phyloP scores from a whole-genome alignment of 2,797 vertebrate species.

The Monodelphis domestica region DNA sequence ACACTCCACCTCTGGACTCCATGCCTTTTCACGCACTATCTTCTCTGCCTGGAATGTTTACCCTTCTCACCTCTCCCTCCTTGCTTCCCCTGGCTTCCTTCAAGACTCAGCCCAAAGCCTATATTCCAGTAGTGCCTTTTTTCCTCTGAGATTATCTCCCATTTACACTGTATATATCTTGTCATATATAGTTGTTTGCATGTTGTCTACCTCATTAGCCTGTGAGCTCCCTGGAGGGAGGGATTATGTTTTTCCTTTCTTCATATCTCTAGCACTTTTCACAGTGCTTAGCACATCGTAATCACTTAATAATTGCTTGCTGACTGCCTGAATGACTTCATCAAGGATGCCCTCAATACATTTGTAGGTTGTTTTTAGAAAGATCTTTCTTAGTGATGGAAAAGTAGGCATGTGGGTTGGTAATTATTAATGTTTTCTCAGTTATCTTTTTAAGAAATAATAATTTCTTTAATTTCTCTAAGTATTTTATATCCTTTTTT shows the following conservation, averaged over 20 bases:
- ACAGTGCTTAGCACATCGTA: not conserved
- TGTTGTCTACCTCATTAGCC: not conserved
- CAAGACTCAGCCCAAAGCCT: not conserved
- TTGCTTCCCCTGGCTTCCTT: not conserved
- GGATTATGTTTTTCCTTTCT: not conserved
- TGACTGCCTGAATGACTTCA: not conserved
- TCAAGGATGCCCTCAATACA: not conserved
- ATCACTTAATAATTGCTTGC: not conserved
- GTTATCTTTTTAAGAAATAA: not conserved
- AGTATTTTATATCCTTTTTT: not conserved
- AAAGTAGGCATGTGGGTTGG: not conserved
- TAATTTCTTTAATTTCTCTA: not conserved
- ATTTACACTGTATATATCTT: not conserved
- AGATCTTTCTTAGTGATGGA: not conserved
- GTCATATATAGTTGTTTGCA: not conserved
- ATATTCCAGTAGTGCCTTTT: not conserved
- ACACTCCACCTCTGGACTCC: not conserved
- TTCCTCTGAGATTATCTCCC: not conserved
- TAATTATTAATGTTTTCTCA: not conserved
- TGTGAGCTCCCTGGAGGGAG: not conserved
- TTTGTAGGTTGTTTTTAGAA: not conserved
- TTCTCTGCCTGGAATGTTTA: not conserved
- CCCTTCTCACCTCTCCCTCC: not conserved
- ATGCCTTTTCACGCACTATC: not conserved
- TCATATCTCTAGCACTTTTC: not conserved